Conservation (phyloP, 2,113 vertebrate genomes). For the Platichthys flesus region DNA sequence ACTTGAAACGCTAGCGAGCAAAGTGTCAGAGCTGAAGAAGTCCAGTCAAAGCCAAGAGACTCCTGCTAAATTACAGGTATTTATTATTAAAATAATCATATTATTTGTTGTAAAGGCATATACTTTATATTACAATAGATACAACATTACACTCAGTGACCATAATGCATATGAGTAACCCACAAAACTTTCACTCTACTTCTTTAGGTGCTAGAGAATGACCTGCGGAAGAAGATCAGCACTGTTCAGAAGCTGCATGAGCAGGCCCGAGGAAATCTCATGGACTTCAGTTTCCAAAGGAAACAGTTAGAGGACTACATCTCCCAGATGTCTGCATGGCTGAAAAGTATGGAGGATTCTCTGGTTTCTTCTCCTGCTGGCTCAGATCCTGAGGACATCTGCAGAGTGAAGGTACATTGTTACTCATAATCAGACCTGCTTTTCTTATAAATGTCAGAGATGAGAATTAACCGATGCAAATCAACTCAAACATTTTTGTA, state of each 20-base stretch:
- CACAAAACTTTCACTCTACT: background rate
- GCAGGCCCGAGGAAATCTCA: constrained; percentile 85
- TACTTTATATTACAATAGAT: background rate
- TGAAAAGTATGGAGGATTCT: constrained; percentile 86
- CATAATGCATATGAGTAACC: background rate
- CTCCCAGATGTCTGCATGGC: constrained; percentile 85
- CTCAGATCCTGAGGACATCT: constrained; percentile 86
- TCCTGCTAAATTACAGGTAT: constrained; percentile 91
- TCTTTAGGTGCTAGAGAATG: constrained; percentile 89
- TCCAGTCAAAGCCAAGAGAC: constrained; percentile 84
- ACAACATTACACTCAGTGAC: fast-evolving
- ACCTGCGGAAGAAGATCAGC: constrained; percentile 89
- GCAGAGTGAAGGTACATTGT: constrained; percentile 88
- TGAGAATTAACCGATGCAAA: background rate
- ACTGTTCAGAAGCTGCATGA: constrained; percentile 87
- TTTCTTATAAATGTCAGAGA: background rate
- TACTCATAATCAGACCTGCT: background rate
- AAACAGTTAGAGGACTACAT: constrained; percentile 88
- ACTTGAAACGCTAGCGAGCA: constrained; percentile 86
- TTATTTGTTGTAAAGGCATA: background rate
- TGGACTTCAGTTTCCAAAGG: constrained; percentile 88
- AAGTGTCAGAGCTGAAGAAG: constrained; percentile 89
- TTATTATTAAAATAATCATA: background rate
- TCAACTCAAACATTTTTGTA: background rate
- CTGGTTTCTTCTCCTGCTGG: constrained; percentile 80